A percentile compares a stretch with the other conserved stretches of the same genome.
phyloP scores from a whole-genome alignment of 2,797 vertebrate species.

The Sebastes taczanowskii region DNA sequence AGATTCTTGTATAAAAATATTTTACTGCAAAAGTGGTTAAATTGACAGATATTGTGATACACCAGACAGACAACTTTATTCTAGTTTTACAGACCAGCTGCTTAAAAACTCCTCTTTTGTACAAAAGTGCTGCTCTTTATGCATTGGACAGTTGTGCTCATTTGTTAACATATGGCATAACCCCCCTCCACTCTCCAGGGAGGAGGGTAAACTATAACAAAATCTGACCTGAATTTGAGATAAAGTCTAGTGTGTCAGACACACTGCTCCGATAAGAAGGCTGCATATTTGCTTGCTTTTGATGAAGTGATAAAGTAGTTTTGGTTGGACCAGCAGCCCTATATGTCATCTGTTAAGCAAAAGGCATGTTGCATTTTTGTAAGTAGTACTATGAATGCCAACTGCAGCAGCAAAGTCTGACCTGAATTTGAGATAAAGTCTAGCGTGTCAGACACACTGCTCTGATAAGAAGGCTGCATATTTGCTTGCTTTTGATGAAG shows the following conservation, averaged over 20 bases:
- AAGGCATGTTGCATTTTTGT: neutral
- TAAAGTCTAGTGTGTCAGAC: slow-evolving; percentile 51
- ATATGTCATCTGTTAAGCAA: neutral
- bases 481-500: neutral
- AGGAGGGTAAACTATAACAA: slow-evolving; percentile 61
- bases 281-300: neutral
- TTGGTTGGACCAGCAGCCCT: neutral
- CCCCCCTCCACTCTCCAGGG: slow-evolving; percentile 54
- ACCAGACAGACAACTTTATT: no score
- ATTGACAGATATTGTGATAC: no score
- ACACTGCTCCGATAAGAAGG: slow-evolving; percentile 28
- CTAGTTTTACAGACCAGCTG: no score
- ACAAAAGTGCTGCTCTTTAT: neutral
- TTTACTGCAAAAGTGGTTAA: no score
- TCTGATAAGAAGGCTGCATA: slow-evolving; percentile 27
- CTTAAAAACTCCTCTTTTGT: neutral
- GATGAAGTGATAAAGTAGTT: slow-evolving; percentile 31
- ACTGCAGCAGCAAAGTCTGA: slow-evolving; percentile 67
- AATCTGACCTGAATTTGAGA: slow-evolving; percentile 76
- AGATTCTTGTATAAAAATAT: no score
- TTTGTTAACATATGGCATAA: slow-evolving; percentile 73
- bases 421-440: slow-evolving; percentile 71
- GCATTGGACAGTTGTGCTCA: slow-evolving; percentile 8
- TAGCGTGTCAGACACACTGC: slow-evolving; percentile 19
- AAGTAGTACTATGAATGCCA: no score